phyloP scores from a whole-genome alignment of 2,113 vertebrate genomes.

The Perognathus longimembris region DNA sequence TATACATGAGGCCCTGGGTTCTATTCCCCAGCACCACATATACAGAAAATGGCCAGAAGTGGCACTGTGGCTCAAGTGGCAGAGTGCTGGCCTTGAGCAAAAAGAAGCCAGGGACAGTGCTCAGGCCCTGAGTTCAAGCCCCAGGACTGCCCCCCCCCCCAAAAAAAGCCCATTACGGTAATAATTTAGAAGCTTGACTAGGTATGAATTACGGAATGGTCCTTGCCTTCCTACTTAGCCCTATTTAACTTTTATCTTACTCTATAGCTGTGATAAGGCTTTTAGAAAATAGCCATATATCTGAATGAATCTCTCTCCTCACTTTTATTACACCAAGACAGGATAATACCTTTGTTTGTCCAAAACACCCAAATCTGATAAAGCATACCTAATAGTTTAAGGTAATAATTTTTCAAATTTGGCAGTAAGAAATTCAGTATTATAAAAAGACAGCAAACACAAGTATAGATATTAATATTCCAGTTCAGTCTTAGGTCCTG shows the following conservation, averaged over 20 bases:
- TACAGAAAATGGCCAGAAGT: too few species aligned
- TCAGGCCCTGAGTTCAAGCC: too few species aligned
- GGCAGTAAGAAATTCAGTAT: slow-evolving; percentile 43
- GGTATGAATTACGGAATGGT: neutral
- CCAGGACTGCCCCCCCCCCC: too few species aligned
- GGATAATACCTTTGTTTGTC: neutral
- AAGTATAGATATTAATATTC: neutral
- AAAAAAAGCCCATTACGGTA: too few species aligned
- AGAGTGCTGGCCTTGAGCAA: too few species aligned
- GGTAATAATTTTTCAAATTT: neutral
- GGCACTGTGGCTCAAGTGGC: too few species aligned
- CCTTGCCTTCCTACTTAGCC: neutral
- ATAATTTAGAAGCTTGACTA: neutral
- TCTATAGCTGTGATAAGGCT: slow-evolving; percentile 25
- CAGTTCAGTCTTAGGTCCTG: neutral
- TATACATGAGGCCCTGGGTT: too few species aligned
- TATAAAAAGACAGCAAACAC: slow-evolving; percentile 36
- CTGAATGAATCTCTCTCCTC: neutral
- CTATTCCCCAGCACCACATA: too few species aligned
- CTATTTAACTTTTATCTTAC: neutral
- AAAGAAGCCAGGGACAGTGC: too few species aligned
- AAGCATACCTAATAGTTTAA: slow-evolving; percentile 27
- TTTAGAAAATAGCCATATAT: neutral
- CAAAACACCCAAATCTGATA: neutral
- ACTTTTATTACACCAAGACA: slow-evolving; percentile 11